phyloP scores from a whole-genome alignment of 2,888 invertebrate genomes.

The Frankliniella fusca region DNA sequence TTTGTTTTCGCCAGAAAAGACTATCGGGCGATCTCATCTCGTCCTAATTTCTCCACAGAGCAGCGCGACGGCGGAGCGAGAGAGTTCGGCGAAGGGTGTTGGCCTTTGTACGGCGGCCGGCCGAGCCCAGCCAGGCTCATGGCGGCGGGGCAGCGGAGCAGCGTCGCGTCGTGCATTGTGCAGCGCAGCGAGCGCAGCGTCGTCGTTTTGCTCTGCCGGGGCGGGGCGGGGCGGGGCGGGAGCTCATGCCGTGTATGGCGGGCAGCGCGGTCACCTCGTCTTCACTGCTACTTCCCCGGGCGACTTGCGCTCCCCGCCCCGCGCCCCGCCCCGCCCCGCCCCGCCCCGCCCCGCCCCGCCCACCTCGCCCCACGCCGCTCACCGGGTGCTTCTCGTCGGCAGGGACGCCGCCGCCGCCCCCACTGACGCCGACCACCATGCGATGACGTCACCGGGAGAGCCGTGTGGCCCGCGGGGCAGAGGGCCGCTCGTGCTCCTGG shows the following conservation, averaged over 20 bases:
- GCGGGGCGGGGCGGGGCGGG: not conserved
- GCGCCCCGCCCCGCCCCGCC: not conserved
- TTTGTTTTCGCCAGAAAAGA: too few relatives aligned
- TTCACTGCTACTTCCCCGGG: not conserved
- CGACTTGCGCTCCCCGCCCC: not conserved
- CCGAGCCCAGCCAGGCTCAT: too few relatives aligned
- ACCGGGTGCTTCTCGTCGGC: not conserved
- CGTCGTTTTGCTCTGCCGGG: too few relatives aligned
- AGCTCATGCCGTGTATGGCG: conserved; percentile 5
- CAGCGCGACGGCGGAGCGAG: not conserved
- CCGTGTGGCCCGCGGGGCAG: not conserved
- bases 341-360: not conserved
- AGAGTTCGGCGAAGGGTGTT: not conserved
- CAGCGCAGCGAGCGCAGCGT: too few relatives aligned
- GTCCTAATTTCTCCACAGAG: too few relatives aligned
- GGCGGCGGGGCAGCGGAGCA: too few relatives aligned
- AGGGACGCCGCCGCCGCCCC: not conserved
- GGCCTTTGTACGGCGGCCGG: not conserved
- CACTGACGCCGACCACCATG: not conserved
- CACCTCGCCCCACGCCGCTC: not conserved
- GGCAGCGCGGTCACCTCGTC: not conserved
- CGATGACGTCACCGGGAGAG: not conserved
- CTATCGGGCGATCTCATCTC: too few relatives aligned
- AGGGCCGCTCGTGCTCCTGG: not conserved
- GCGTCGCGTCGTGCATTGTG: not conserved